Percentiles rank a stretch among this genome's conserved stretches.
These are phyloP conservation scores for Anabas testudineus DNA, from an alignment of 2,797 vertebrate species.

Conservation along the genomic window DNA sequence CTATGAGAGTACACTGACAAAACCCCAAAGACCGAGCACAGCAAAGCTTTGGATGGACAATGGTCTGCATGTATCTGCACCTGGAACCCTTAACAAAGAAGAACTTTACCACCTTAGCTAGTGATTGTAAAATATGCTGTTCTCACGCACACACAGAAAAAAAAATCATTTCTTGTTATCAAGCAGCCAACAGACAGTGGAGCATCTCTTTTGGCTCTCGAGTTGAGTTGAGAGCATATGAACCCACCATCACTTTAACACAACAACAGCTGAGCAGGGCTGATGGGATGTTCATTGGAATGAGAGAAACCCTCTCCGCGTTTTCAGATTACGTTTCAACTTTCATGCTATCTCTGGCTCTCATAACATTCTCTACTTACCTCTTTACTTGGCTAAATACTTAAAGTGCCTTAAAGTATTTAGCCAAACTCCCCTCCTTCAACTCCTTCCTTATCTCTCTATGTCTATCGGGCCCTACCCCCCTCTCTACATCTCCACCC, in stretches of 20 bases:
- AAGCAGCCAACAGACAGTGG: conserved; percentile 32
- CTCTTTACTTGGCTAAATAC: too few species aligned
- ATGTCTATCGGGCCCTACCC: conserved; percentile 13
- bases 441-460: conserved; percentile 10
- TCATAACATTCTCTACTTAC: not conserved
- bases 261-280: conserved; percentile 46
- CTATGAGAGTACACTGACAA: conserved; percentile 13
- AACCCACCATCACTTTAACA: conserved; percentile 36
- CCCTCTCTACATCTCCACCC: conserved; percentile 50
- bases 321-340: not conserved
- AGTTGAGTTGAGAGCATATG: conserved; percentile 46
- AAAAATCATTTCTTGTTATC: conserved; percentile 20
- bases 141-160: not conserved
- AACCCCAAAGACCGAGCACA: conserved; percentile 1
- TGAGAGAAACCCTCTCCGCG: conserved; percentile 7
- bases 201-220: conserved; percentile 49
- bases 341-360: conserved; percentile 6
- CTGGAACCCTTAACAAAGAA: conserved; percentile 4
- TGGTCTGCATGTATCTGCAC: not conserved
- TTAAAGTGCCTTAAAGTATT: conserved; percentile 30
- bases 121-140: conserved; percentile 8
- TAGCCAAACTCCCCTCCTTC: conserved; percentile 39
- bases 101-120: not conserved
- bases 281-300: conserved; percentile 24
- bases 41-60: conserved; percentile 5